Evolutionary conservation across 64 coral and sea anemone genomes (phyloP).

Genomic region (Pachyseris speciosa): DNA sequence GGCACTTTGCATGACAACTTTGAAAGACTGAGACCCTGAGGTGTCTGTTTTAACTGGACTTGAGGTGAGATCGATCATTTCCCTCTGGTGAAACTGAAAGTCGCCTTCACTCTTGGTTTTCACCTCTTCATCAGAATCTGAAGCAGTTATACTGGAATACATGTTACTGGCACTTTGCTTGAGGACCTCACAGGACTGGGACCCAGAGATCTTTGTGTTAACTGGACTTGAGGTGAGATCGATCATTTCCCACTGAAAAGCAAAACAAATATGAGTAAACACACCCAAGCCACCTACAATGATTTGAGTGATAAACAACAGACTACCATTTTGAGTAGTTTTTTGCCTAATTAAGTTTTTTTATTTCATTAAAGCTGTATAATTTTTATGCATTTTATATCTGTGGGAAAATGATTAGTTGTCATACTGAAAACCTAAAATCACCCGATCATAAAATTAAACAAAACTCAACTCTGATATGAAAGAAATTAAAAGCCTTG

Average conservation of each 20-base stretch:
- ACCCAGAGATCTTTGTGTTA: not conserved
- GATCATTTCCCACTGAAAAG: not conserved
- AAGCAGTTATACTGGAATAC: not conserved
- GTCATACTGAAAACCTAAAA: too few species aligned
- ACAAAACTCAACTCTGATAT: too few species aligned
- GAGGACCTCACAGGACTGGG: not conserved
- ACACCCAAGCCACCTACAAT: too few species aligned
- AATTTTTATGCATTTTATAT: too few species aligned
- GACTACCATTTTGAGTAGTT: too few species aligned
- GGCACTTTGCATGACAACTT: not conserved
- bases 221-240: conserved; percentile 9
- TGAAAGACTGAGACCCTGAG: not conserved
- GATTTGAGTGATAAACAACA: too few species aligned
- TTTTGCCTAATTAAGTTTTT: too few species aligned
- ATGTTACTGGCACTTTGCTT: not conserved
- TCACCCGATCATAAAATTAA: too few species aligned
- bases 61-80: not conserved
- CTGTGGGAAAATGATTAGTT: too few species aligned
- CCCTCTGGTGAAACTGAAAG: not conserved
- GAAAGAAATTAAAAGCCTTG: too few species aligned
- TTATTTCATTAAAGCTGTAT: too few species aligned
- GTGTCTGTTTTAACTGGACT: not conserved
- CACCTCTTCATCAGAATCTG: not conserved
- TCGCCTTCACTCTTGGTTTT: not conserved
- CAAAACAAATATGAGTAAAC: not conserved